Evolutionary conservation across 1,140 invertebrate genomes (phyloP).

Genomic region (Drosophila fuyamai): DNA sequence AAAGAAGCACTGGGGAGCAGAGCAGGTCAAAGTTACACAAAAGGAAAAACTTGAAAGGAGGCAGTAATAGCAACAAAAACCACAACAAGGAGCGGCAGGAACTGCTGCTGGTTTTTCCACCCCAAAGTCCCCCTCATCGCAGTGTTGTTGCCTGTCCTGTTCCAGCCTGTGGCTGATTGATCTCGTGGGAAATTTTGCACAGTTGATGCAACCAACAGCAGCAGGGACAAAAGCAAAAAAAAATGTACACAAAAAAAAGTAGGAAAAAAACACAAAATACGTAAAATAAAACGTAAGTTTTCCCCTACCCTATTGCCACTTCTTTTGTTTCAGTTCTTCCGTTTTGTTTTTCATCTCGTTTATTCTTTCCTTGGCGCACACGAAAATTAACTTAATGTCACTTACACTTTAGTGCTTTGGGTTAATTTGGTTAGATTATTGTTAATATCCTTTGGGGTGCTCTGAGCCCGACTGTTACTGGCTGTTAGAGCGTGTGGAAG

Average conservation of each 20-base stretch:
- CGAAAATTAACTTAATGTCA: slow-evolving; percentile 84
- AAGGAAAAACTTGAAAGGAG: slow-evolving; percentile 71
- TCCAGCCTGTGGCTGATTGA: slow-evolving; percentile 78
- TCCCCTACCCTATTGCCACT: slow-evolving; percentile 29
- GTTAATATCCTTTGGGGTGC: slow-evolving; percentile 81
- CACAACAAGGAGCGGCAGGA: slow-evolving; percentile 41
- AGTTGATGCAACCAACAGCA: slow-evolving; percentile 67
- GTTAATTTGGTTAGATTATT: slow-evolving; percentile 84
- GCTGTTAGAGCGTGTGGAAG: slow-evolving; percentile 2
- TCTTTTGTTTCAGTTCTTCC: slow-evolving; percentile 36
- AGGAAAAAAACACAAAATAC: slow-evolving; percentile 22
- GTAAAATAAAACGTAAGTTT: slow-evolving; percentile 64
- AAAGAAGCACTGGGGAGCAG: slow-evolving; percentile 46
- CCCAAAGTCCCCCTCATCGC: background rate
- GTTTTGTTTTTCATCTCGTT: slow-evolving; percentile 35
- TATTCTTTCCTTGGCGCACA: slow-evolving; percentile 61
- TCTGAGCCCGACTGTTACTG: slow-evolving; percentile 27
- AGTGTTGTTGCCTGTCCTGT: slow-evolving; percentile 31
- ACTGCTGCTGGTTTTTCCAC: background rate
- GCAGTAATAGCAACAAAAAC: slow-evolving; percentile 67
- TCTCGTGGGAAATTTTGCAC: slow-evolving; percentile 83
- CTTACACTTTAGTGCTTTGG: slow-evolving; percentile 83
- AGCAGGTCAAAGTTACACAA: slow-evolving; percentile 70
- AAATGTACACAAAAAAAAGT: slow-evolving; percentile 12
- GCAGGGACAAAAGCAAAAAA: slow-evolving; percentile 30